Evolutionary conservation across 30 jellyfish, hydroid and myxozoan species (phyloP).

Genomic region (Aurelia sp.): DNA sequence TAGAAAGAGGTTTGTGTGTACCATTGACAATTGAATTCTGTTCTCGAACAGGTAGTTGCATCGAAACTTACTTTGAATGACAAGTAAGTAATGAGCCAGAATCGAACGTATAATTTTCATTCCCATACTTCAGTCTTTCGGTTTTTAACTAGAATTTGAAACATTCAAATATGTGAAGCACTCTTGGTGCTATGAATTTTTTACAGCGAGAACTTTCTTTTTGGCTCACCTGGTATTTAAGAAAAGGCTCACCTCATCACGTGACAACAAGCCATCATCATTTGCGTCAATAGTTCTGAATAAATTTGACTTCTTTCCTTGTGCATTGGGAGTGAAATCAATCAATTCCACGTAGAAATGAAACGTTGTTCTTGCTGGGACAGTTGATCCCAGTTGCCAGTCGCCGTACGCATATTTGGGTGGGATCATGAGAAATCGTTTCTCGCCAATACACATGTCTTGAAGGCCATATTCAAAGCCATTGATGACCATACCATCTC

Average conservation of each 20-base stretch:
- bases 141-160: too few relatives aligned
- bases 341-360: constrained; percentile 71
- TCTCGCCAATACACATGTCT: constrained; percentile 98
- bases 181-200: too few relatives aligned
- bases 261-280: constrained; percentile 87
- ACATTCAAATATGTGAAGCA: too few relatives aligned
- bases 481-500: constrained; percentile 84
- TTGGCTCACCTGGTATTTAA: too few relatives aligned
- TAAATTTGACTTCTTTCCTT: constrained; percentile 60
- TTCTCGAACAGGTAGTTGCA: too few relatives aligned
- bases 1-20: too few relatives aligned
- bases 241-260: constrained; percentile 74
- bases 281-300: constrained; percentile 77
- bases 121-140: too few relatives aligned
- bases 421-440: constrained; percentile 84
- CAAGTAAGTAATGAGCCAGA: too few relatives aligned
- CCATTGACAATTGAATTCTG: too few relatives aligned
- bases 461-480: constrained; percentile 95
- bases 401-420: constrained; percentile 94
- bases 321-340: constrained; percentile 81
- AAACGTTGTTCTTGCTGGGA: constrained; percentile 88
- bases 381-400: constrained; percentile 74
- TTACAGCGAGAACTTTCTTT: too few relatives aligned
- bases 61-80: too few relatives aligned
- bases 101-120: too few relatives aligned